These are phyloP conservation scores for Hirtodrosophila histrioides DNA, from an alignment of 2,888 invertebrate species.

Conservation along the genomic window DNA sequence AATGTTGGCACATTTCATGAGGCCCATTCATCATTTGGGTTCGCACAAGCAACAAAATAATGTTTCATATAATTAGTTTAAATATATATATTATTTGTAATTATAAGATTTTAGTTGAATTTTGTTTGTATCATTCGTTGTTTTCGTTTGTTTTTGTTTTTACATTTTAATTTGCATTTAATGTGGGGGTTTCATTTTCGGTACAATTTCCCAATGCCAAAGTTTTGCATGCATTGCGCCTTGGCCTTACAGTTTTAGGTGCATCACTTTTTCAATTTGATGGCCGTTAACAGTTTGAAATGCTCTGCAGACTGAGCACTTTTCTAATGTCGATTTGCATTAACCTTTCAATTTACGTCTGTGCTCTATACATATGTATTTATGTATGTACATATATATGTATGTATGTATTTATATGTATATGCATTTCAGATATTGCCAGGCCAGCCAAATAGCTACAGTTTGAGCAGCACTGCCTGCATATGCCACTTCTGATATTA, in stretches of 20 bases:
- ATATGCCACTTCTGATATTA: slow-evolving; percentile 15
- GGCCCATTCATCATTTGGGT: slow-evolving; percentile 16
- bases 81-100: slow-evolving; percentile 19
- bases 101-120: slow-evolving; percentile 64
- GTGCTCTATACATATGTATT: too few relatives aligned
- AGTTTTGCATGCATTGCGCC: slow-evolving; percentile 54
- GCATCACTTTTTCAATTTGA: background rate
- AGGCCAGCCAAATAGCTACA: slow-evolving; percentile 68
- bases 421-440: slow-evolving; percentile 72
- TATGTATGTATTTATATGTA: slow-evolving; percentile 18
- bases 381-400: background rate
- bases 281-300: slow-evolving; percentile 23
- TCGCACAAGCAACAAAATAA: slow-evolving; percentile 42
- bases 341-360: slow-evolving; percentile 13
- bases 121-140: slow-evolving; percentile 51
- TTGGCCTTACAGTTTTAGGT: slow-evolving; percentile 29
- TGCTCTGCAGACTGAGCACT: slow-evolving; percentile 22
- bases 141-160: slow-evolving; percentile 38
- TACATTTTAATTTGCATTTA: slow-evolving; percentile 25
- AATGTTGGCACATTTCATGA: slow-evolving; percentile 22
- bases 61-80: slow-evolving; percentile 23
- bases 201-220: slow-evolving; percentile 42
- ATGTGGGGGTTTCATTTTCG: slow-evolving; percentile 11
- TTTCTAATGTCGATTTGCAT: slow-evolving; percentile 8
- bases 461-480: slow-evolving; percentile 44